Evolutionary conservation across 2,113 vertebrate genomes (phyloP), one percentile per base, ranked within the genome.

Genomic region (Platycercus adscitus): DNA sequence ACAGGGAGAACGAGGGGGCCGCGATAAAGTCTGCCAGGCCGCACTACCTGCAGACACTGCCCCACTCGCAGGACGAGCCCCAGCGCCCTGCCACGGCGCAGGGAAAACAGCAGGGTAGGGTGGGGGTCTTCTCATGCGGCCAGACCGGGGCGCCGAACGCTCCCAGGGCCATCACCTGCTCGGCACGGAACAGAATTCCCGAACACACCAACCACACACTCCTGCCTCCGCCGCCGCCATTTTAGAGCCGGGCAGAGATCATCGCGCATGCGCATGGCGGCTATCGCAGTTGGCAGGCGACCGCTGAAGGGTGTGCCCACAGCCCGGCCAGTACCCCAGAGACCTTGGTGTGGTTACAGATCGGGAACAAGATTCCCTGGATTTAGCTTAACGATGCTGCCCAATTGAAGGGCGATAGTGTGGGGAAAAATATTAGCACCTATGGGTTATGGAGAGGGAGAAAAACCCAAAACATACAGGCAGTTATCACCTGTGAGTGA

Each of bases 191-290:
- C 23, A 0, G 0, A 0, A 0, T 5, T 25, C 10, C 6, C 23
- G 0, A 0, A 1, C 1, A 1, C 1, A 3, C 1, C 0, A 2
- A 1, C 1, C 1, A 0, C 37, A 0, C 13, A 0, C 23, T 0
- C 2, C 16, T 10, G 53, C 24, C 17, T 53, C 29, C 13, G 53
- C 21, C 17, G 58, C 83, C 17, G 86, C 94, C 94, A 93, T 93
- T 4, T 64, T 53, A 11, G 7, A 0, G 56, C 20, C 50, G 28
- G 33, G 49, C 49, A 3, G 72, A 5, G 14, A 25, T 0, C 44
- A 17, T 0, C 0, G 8, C 91, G 82, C 96, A 75, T 33, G 92
- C 88, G 92, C 92, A 1, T 21, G 1, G 20, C 44, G 7, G 55
- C 13, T 23, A 33, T 6, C 33, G 33, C 55, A n/a, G 20, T n/a